Evolutionary conservation across 30 jellyfish, hydroid and myxozoan genomes (phyloP), one percentile per base, ranked within the genome.

Genomic region (Haliclystus octoradiatus): DNA sequence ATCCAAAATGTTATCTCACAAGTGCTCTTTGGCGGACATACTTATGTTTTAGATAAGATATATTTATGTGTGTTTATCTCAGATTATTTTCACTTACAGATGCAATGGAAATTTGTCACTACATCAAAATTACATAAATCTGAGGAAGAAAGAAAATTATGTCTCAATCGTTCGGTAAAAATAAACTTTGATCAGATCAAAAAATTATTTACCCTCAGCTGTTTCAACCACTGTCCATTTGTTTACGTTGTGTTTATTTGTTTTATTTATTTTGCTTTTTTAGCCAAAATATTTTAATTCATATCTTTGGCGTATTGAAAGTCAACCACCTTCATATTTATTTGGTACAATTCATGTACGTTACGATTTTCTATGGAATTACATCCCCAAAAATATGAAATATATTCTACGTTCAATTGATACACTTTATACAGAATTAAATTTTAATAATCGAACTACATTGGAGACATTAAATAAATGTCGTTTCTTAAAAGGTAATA

Each of bases 341-440:
- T 82, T 82, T 82, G 94, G 94, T 27, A 82, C 94, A 57, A 82
- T 82, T 30, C 94, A 82, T 28, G 83, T 71, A 26, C 94, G 88
- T 4, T 82, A 82, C 77, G 94, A 82, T 62, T 34, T 73, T 24
- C 68, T 82, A 9, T 82, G 94, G 94, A 50, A 74, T 52, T 77
- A 82, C 40, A 73, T 82, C 35, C 94, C 83, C 63, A 82, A 74
- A 51, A 82, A 82, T 74, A 82, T 82, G 31, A 82, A 74, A 57
- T 82, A 73, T 63, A 88, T 88, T 19, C 73, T 82, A 66, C 53
- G 69, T 34, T 70, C 83, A 49, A 74, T 83, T 61, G 79, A 49
- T 12, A 73, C 79, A 50, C 57, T 82, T 24, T 73, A 70, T 47
- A 82, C 94, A 2, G 94, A 82, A 52, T 69, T 82, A 52, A 77